These are phyloP conservation scores for Hystrix cristata DNA, from an alignment of 2,113 vertebrate species.

Conservation along the genomic window DNA sequence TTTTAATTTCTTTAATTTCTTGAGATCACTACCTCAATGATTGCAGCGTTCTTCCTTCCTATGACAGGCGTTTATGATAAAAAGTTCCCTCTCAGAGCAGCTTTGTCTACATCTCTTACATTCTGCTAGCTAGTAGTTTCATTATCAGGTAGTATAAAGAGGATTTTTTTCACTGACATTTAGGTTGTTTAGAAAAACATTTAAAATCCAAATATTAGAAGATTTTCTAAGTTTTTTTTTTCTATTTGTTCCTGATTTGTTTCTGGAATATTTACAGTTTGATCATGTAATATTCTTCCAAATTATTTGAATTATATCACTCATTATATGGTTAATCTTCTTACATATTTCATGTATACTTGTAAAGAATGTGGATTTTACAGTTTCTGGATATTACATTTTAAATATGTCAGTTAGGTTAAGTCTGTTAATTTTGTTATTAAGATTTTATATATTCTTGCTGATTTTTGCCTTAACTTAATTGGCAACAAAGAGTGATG, in stretches of 20 bases:
- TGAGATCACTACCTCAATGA: neutral
- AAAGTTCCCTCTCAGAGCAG: neutral
- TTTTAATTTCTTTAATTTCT: neutral
- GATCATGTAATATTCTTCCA: neutral
- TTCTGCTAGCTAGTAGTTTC: neutral
- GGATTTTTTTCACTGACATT: neutral
- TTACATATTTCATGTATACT: neutral
- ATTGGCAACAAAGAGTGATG: neutral
- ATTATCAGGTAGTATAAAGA: neutral
- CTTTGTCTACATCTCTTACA: neutral
- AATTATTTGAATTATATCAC: neutral
- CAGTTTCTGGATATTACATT: neutral
- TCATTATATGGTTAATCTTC: neutral
- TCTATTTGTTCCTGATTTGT: neutral
- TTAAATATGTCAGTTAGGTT: neutral
- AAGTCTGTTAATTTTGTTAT: neutral
- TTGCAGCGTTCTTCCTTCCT: neutral
- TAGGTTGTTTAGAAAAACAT: neutral
- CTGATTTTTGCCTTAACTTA: neutral
- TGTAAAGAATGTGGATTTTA: neutral
- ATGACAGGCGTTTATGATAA: neutral
- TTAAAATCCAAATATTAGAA: neutral
- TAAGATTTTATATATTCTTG: neutral
- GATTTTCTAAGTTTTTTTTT: conserved; percentile 13
- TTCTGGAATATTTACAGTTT: conserved; percentile 1